A percentile compares a stretch with the other conserved stretches of the same genome.
Evolutionary conservation across 2,888 invertebrate species (phyloP).

Genomic region (Drosophila robusta): DNA sequence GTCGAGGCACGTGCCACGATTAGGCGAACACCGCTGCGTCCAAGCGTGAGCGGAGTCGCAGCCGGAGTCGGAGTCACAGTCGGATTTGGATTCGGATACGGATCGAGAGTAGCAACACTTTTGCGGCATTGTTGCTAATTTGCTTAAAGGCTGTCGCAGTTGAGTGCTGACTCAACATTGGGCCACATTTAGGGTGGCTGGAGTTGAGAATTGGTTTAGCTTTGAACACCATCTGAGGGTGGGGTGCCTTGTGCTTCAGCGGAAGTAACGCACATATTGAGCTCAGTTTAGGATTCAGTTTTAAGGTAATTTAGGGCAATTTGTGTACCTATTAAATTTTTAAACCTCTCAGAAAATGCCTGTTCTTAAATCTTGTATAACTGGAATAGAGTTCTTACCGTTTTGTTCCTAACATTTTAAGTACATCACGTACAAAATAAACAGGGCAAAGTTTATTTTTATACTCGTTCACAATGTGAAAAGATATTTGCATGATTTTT

Average conservation of each 20-base stretch:
- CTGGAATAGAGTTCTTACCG: too few relatives aligned
- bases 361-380: too few relatives aligned
- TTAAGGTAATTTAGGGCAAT: background rate
- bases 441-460: too few relatives aligned
- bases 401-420: too few relatives aligned
- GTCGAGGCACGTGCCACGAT: conserved; percentile 78
- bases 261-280: conserved; percentile 8
- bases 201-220: background rate
- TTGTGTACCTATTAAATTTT: background rate
- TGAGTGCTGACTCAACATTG: conserved; percentile 29
- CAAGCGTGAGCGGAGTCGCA: conserved; percentile 64
- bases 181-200: conserved; percentile 23
- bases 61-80: conserved; percentile 14
- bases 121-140: conserved; percentile 70
- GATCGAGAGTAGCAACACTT: conserved; percentile 51
- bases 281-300: background rate
- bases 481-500: too few relatives aligned
- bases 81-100: conserved; percentile 16
- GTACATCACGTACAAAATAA: too few relatives aligned
- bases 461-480: too few relatives aligned
- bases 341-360: background rate
- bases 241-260: background rate
- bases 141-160: conserved; percentile 63
- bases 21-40: conserved; percentile 71
- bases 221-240: background rate